Evolutionary conservation across 2,113 vertebrate species (phyloP).

Genomic region (Malurus melanocephalus): DNA sequence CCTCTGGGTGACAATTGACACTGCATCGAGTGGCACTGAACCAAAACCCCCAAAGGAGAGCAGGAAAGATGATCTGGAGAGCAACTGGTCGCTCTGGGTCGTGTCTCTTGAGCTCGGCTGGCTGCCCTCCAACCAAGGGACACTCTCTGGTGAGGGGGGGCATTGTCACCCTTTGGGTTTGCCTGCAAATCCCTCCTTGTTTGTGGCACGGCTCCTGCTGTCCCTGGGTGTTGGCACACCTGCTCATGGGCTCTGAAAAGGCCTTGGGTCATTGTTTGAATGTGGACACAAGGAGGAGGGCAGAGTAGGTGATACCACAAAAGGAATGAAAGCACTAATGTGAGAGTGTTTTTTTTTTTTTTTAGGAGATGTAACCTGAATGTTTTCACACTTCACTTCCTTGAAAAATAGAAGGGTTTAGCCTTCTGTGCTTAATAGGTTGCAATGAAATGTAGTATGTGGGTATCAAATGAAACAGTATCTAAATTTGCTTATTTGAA

Average conservation of each 20-base stretch:
- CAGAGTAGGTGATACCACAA: background rate
- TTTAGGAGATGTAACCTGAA: background rate
- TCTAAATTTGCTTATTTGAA: conserved; percentile 17
- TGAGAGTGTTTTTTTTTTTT: background rate
- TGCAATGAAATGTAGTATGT: background rate
- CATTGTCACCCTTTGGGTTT: background rate
- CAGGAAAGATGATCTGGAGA: conserved; percentile 14
- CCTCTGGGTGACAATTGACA: background rate
- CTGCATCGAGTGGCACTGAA: background rate
- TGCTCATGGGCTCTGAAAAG: background rate
- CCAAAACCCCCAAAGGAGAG: background rate
- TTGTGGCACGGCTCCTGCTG: background rate
- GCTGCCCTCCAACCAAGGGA: background rate
- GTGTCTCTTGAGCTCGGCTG: background rate
- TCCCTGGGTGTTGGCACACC: background rate
- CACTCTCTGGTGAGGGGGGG: rapidly evolving
- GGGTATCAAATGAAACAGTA: background rate
- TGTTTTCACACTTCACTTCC: background rate
- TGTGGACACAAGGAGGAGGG: background rate
- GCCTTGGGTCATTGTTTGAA: background rate
- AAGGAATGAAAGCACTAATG: background rate
- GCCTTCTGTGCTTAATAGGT: background rate
- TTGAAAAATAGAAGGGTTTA: background rate
- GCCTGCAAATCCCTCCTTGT: background rate
- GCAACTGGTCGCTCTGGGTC: background rate